Base-by-base conservation (phyloP, 2,888 invertebrate species). In the Nomada lathburiana region DNA sequence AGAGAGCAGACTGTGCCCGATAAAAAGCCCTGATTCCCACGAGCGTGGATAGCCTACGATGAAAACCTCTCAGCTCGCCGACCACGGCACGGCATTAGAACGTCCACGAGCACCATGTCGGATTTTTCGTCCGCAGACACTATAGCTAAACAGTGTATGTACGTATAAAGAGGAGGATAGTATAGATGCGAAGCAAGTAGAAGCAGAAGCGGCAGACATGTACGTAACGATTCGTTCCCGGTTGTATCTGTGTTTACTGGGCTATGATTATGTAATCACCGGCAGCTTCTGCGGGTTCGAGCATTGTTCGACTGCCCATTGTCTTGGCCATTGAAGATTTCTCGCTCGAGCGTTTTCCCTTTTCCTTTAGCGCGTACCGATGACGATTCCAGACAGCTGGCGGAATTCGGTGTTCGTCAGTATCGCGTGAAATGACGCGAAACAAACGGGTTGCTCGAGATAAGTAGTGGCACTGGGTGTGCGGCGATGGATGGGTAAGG, bases 1-100 rank as follows among this genome's bases (percentile, higher is more conserved):
- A 62, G 60, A 26, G 69, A 50, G 78, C 63, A 53, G 75, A 75
- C 77, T 87, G 86, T 85, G 85, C 83, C 87, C 86, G 88, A 90
- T 89, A 91, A 90, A 90, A 90, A 90, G 88, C 84, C 85, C 80
- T 85, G 89, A 89, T 90, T 90, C 90, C 89, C 90, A 90, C 91
- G 90, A 88, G 89, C 88, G 77, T 80, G 84, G 86, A 80, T 86
- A 84, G 84, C 85, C 87, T 85, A 87, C 88, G 90, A 88, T 88
- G 87, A 86, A 85, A 85, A 82, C 86, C 87, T 87, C 86, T 88
- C 88, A 87, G 86, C 88, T 80, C 82, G 83, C 76, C 81, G 82
- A 84, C 82, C 86, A 83, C 83, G 85, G 82, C 75, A 62, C 78
- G 76, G 84, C 83, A 83, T 86, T 86, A 86, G 87, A 88, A 79